phyloP scores from a whole-genome alignment of 2,888 invertebrate species.

The Heterodera filipjevi region DNA sequence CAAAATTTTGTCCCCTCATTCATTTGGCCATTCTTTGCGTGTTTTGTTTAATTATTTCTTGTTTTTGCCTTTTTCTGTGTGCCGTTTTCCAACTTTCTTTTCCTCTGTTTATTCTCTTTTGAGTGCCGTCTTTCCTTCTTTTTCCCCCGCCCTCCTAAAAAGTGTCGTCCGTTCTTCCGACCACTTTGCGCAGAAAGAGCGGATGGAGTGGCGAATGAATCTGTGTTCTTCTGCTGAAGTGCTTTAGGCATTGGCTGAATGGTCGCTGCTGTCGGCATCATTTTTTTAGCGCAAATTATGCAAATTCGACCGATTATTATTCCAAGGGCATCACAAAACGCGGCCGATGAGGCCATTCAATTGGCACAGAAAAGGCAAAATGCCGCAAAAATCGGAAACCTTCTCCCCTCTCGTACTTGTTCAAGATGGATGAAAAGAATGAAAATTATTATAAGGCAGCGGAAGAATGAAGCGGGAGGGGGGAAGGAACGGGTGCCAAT shows the following conservation, averaged over 20 bases:
- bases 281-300: constrained; percentile 12
- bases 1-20: not conserved
- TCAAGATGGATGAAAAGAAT: not conserved
- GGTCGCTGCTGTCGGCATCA: constrained; percentile 1
- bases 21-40: not conserved
- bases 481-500: not conserved
- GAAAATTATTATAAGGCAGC: no score
- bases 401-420: not conserved
- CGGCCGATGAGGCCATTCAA: not conserved
- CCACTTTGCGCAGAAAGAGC: not conserved
- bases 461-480: no score
- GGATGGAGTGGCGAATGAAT: not conserved
- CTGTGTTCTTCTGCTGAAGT: not conserved
- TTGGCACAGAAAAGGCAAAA: not conserved
- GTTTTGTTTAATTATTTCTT: not conserved
- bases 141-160: not conserved
- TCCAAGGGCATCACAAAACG: not conserved
- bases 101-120: not conserved
- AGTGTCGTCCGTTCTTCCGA: not conserved
- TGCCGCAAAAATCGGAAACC: not conserved
- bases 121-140: not conserved
- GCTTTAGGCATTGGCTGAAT: not conserved
- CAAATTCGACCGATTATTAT: constrained; percentile 6
- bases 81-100: not conserved
- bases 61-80: not conserved